These are phyloP conservation scores for Lamellibrachia satsuma DNA, from an alignment of 2,888 invertebrate species.

Conservation along the genomic window DNA sequence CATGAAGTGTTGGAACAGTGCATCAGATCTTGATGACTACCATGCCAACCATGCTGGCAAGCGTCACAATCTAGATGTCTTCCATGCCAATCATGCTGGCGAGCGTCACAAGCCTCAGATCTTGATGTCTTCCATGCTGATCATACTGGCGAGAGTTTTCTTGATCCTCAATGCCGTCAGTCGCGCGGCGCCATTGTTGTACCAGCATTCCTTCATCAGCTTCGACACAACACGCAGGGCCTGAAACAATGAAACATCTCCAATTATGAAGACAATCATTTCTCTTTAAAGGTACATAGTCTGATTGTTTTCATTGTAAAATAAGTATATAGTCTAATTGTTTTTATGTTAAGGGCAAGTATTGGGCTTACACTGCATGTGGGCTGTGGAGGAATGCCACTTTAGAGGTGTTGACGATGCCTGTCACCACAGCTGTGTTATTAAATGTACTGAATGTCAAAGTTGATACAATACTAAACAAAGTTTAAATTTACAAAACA, in stretches of 20 bases:
- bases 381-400: too few species aligned
- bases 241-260: conserved; percentile 66
- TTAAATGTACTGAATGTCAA: too few species aligned
- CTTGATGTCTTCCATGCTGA: conserved; percentile 70
- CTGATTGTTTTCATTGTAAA: too few species aligned
- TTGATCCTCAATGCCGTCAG: conserved; percentile 94
- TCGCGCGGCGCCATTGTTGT: conserved; percentile 92
- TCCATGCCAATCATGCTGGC: neutral
- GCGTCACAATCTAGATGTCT: neutral
- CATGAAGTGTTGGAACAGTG: neutral
- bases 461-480: too few species aligned
- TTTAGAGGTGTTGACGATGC: too few species aligned
- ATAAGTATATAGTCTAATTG: too few species aligned
- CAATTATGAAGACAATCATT: too few species aligned
- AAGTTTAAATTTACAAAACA: too few species aligned
- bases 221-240: conserved; percentile 67
- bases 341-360: too few species aligned
- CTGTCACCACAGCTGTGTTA: too few species aligned
- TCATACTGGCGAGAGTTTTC: conserved; percentile 89
- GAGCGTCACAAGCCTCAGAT: conserved; percentile 26
- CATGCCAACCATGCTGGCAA: neutral
- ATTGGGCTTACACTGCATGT: too few species aligned
- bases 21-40: neutral
- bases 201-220: conserved; percentile 98
- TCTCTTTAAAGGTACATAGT: too few species aligned